Evolutionary conservation across 2,888 invertebrate species (phyloP).

Genomic region (Chironomus tentans): DNA sequence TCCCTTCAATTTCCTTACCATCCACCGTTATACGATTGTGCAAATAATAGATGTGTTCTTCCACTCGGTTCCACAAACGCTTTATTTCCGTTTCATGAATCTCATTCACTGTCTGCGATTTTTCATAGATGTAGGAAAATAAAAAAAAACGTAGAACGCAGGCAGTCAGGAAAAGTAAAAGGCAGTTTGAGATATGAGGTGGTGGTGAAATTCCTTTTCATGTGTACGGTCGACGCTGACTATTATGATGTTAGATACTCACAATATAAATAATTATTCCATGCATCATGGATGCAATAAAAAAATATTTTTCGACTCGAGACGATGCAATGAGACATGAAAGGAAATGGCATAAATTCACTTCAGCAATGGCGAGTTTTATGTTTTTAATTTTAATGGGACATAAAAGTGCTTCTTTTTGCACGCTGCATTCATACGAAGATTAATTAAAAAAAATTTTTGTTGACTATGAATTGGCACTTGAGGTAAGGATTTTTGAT

Average conservation of each 20-base stretch:
- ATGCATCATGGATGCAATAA: conserved; percentile 13
- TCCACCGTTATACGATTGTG: not conserved
- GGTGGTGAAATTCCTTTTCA: not conserved
- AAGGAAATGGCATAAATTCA: not conserved
- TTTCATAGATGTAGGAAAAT: not conserved
- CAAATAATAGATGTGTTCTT: conserved; percentile 15
- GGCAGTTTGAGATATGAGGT: not conserved
- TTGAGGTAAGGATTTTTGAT: no score
- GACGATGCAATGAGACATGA: not conserved
- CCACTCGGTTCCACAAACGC: not conserved
- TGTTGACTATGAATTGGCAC: not conserved
- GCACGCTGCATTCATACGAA: not conserved
- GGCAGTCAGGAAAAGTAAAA: not conserved
- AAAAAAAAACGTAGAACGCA: not conserved
- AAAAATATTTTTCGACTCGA: not conserved
- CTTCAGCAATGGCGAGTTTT: not conserved
- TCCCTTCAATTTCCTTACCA: not conserved
- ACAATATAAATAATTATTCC: conserved; percentile 1
- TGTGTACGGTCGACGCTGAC: not conserved
- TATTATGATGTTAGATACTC: not conserved
- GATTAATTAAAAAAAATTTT: not conserved
- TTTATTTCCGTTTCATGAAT: conserved; percentile 20
- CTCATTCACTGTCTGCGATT: not conserved
- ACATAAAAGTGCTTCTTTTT: no score
- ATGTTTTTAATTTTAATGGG: not conserved